Conservation (phyloP, 2,888 invertebrate genomes). For the Folsomia candida region DNA sequence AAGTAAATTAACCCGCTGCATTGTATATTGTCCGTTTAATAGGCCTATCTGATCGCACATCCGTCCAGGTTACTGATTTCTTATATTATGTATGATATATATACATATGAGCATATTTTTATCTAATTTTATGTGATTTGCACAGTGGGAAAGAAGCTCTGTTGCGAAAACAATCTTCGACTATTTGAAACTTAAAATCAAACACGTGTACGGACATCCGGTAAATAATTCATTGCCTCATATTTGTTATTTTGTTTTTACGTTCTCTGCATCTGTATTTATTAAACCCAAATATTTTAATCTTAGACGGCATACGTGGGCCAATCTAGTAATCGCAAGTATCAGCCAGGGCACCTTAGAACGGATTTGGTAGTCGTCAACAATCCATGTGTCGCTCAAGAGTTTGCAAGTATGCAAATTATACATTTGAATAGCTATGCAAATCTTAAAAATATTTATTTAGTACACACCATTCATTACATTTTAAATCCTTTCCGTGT, state of each 20-base stretch:
- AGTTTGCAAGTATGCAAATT: conserved; percentile 21
- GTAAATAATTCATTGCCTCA: background rate
- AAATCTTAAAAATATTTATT: background rate
- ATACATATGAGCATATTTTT: too few relatives aligned
- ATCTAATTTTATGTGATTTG: too few relatives aligned
- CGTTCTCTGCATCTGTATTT: background rate
- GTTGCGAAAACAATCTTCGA: background rate
- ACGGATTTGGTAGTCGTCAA: conserved; percentile 22
- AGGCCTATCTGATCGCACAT: too few relatives aligned
- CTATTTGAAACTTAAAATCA: background rate
- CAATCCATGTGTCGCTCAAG: conserved; percentile 33
- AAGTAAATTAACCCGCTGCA: too few relatives aligned
- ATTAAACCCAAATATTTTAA: background rate
- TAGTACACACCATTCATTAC: background rate
- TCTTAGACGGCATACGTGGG: conserved; percentile 6
- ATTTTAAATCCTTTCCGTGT: background rate
- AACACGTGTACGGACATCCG: conserved; percentile 21
- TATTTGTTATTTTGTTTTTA: background rate
- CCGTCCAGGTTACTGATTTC: too few relatives aligned
- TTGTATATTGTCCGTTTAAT: too few relatives aligned
- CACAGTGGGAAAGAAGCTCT: background rate
- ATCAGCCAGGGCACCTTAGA: background rate
- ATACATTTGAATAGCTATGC: too few relatives aligned
- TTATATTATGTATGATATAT: too few relatives aligned
- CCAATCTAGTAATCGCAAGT: background rate